Evolutionary conservation across 2,888 invertebrate species (phyloP), one percentile per base, ranked within the genome.

Genomic region (Griposia aprilina): DNA sequence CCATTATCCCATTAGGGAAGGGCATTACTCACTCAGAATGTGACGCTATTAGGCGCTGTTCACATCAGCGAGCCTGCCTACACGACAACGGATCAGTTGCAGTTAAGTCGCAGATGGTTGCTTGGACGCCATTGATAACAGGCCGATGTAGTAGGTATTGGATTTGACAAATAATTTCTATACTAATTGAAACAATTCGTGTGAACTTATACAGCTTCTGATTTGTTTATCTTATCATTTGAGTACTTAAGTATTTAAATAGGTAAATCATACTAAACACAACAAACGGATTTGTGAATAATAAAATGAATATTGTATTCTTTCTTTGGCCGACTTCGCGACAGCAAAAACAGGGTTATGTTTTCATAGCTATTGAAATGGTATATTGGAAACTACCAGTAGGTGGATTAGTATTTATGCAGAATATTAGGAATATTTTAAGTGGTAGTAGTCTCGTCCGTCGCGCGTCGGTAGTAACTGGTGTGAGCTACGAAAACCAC

Each of bases 1-100:
- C 94, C 93, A 96, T 96, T 96, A 96, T 95, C 95, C 95, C 95
- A 96, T 96, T 96, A 96, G 93, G 94, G 93, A 92, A 95, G 94
- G 92, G 93, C 94, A 95, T 95, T 94, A 95, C 94, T 96, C 94
- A 94, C 93, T 92, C 93, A 94, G 93, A 95, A 95, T 94, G 94
- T 93, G 93, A 92, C 92, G 93, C 94, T 94, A 94, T 95, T 94
- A 94, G 92, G 89, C 90, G 90, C 88, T 87, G 91, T 87, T 90
- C 89, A 91, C 86, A 83, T 90, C 87, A 89, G 84, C 83, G 85
- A 71, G 71, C 36, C 84, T 87, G 84, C 88, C 74, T 88, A 88
- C 81, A 78, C 67, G 80, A 75, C 78, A 82, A 70, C 76, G 77
- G 26, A 65, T 77, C 30, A 36, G 30, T 36, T 36, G 30, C 30